Evolutionary conservation across 92 coral and sea anemone species (phyloP), one percentile per base, ranked within the genome.

Genomic region (Palythoa grandiflora): DNA sequence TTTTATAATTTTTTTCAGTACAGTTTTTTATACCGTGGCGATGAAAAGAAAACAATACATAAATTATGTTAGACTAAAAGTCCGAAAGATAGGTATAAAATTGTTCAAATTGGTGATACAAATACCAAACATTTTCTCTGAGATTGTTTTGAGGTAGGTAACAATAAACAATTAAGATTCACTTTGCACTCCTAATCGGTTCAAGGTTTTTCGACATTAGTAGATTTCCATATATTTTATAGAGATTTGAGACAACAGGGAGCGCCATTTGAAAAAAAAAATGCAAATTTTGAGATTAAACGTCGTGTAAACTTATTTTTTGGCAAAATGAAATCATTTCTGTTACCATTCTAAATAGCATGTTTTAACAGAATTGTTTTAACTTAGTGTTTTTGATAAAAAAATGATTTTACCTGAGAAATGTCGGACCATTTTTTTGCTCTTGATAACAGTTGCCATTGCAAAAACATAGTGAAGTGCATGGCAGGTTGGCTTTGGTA

Each of bases 381-480:
- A 6, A 52, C 7, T 52, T 52, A 52, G 9, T 52, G 7, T 6
- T 52, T 52, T 52, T 6, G 7, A 52, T 52, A 52, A 6, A 6
- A 28, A 28, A 28, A 28, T 28, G 28, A 28, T 52, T 11, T 52
- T 52, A 52, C 55, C 60, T 54, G 16, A 9, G 12, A 54, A 7
- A 54, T 6, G 15, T 54, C 6, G 0, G 28, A 28, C 28, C 28
- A 28, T 28, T 28, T 28, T 28, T 28, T 28, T 28, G n/a, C 2
- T 3, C 12, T 54, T 54, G 60, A 54, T 54, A 79, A 38, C 90
- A 68, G 73, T 76, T 88, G 48, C 91, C 89, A 8, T 28, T 14
- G 52, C 92, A 89, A 55, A 53, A 6, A 85, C 96, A 91, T 55
- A 91, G 91, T 20, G 77, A 92, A 19, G 93, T 93, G 90, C 94